Conservation (phyloP, 2,113 vertebrate species). For the Mormoops blainvillei region DNA sequence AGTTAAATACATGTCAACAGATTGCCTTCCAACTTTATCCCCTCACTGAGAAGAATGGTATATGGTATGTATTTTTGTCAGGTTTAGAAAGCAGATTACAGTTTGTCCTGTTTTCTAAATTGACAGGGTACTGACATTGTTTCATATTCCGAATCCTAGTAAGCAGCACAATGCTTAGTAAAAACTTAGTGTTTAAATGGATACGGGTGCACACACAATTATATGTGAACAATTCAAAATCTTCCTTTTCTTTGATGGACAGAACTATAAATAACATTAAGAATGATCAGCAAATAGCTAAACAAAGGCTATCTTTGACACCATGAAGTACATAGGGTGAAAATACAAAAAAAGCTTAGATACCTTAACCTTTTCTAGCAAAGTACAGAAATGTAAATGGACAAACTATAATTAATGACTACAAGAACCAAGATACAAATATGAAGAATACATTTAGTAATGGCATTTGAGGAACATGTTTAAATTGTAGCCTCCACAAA, state of each 20-base stretch:
- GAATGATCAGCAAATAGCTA: background rate
- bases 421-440: background rate
- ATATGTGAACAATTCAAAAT: background rate
- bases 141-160: background rate
- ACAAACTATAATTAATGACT: background rate
- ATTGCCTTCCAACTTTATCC: background rate
- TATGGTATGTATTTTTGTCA: background rate
- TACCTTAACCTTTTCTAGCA: background rate
- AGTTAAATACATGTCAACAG: background rate
- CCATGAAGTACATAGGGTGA: background rate
- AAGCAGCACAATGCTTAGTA: background rate
- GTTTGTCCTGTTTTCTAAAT: background rate
- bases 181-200: background rate
- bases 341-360: background rate
- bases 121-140: background rate
- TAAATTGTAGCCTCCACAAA: background rate
- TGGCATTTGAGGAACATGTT: background rate
- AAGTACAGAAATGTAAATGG: background rate
- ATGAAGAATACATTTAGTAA: background rate
- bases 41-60: background rate
- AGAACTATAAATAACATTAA: background rate
- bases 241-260: background rate
- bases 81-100: background rate
- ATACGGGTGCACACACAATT: background rate
- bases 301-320: background rate